Conservation (phyloP, 2,113 vertebrate species). For the Lathamus discolor region DNA sequence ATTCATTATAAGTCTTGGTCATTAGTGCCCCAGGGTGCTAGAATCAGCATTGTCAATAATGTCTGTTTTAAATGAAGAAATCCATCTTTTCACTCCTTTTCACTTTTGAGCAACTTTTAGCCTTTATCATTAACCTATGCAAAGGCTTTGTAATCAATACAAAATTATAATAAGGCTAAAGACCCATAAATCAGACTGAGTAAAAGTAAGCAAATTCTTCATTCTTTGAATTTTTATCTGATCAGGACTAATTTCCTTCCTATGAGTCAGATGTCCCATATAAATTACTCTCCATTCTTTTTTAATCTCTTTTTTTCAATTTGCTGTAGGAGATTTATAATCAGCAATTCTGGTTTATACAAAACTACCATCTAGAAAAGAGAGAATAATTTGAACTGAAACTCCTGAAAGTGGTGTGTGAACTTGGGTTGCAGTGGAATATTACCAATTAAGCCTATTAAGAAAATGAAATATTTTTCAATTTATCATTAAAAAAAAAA, state of each 20-base stretch:
- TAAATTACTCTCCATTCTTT: not conserved
- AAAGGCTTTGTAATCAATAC: conserved; percentile 15
- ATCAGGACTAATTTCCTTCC: not conserved
- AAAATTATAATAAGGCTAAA: conserved; percentile 17
- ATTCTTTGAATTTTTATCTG: conserved; percentile 16
- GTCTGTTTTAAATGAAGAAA: conserved; percentile 18
- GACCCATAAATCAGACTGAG: not conserved
- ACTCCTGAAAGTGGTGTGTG: not conserved
- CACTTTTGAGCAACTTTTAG: not conserved
- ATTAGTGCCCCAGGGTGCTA: not conserved
- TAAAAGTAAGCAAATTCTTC: conserved; percentile 36
- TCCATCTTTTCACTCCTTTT: conserved; percentile 26
- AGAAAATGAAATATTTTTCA: not conserved
- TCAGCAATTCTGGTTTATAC: not conserved
- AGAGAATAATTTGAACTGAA: not conserved
- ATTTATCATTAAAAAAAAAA: not conserved
- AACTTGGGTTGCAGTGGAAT: not conserved
- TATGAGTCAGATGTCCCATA: not conserved
- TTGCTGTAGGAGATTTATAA: not conserved
- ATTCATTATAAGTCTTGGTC: not conserved
- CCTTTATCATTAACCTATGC: conserved; percentile 40
- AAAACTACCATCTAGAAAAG: not conserved
- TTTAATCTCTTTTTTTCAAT: not conserved
- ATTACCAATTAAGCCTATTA: not conserved
- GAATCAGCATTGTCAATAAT: conserved; percentile 17